Conservation (phyloP, 2,888 invertebrate genomes). For the Apotomis betuletana region DNA sequence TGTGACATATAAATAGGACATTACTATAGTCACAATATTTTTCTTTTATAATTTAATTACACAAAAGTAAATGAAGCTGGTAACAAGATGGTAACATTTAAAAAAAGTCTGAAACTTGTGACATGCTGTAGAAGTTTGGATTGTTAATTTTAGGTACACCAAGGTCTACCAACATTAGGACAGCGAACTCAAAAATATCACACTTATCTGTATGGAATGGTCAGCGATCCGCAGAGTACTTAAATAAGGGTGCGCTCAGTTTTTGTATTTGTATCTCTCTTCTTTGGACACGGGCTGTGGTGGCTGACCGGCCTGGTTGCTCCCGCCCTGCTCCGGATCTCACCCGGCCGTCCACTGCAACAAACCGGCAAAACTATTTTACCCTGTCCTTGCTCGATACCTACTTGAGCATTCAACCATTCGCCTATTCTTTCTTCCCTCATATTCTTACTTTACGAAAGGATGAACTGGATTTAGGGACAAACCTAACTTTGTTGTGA, state of each 20-base stretch:
- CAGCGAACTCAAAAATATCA: constrained; percentile 10
- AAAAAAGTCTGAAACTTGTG: no score
- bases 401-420: no score
- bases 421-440: no score
- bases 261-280: constrained; percentile 66
- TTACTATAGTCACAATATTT: no score
- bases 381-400: no score
- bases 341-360: constrained; percentile 73
- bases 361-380: constrained; percentile 2
- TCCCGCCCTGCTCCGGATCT: constrained; percentile 59
- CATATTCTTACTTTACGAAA: no score
- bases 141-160: not conserved
- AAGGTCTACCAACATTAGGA: constrained; percentile 1
- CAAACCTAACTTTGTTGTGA: no score
- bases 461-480: no score
- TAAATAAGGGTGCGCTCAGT: constrained; percentile 50
- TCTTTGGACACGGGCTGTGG: constrained; percentile 45
- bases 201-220: constrained; percentile 21
- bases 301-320: constrained; percentile 40
- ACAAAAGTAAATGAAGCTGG: no score
- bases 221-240: constrained; percentile 13
- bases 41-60: no score
- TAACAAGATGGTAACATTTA: no score
- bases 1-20: no score
- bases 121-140: not conserved